A percentile compares a stretch with the other conserved stretches of the same genome.
phyloP scores from a whole-genome alignment of 92 coral and sea anemone genomes.

The Plumapathes pennacea region DNA sequence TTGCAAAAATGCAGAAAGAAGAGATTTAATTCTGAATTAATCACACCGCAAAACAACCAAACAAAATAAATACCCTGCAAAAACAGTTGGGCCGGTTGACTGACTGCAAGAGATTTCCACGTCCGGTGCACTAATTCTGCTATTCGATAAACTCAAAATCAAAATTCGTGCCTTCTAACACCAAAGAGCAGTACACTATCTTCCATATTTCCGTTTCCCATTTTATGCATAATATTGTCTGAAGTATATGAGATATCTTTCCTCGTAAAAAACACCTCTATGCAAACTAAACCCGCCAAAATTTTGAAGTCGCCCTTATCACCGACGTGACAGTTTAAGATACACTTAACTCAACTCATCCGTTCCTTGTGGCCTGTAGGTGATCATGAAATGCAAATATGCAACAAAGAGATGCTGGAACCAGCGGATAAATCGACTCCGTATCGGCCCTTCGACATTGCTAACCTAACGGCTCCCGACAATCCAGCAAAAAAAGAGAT shows the following conservation, averaged over 20 bases:
- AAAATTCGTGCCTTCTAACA: no score
- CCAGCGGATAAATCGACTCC: constrained; percentile 13
- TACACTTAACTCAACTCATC: constrained; percentile 11
- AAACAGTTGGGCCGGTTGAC: no score
- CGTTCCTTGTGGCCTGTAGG: not conserved
- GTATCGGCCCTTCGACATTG: constrained; percentile 84
- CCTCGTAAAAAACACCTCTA: no score
- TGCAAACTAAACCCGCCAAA: constrained; percentile 1
- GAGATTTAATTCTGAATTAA: not conserved
- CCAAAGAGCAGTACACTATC: no score
- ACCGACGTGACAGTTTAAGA: constrained; percentile 6
- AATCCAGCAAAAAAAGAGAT: constrained; percentile 47
- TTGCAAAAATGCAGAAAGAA: no score
- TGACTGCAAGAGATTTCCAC: no score
- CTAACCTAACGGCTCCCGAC: constrained; percentile 77
- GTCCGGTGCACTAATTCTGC: no score
- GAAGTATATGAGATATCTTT: not conserved
- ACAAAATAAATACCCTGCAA: no score
- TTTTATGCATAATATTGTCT: not conserved
- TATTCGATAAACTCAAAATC: no score
- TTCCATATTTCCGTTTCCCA: not conserved
- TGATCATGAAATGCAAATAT: no score
- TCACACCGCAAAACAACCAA: no score
- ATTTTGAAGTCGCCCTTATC: constrained; percentile 7
- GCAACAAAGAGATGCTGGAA: not conserved